Evolutionary conservation across 2,113 vertebrate genomes (phyloP).

Genomic region (Takifugu flavidus): DNA sequence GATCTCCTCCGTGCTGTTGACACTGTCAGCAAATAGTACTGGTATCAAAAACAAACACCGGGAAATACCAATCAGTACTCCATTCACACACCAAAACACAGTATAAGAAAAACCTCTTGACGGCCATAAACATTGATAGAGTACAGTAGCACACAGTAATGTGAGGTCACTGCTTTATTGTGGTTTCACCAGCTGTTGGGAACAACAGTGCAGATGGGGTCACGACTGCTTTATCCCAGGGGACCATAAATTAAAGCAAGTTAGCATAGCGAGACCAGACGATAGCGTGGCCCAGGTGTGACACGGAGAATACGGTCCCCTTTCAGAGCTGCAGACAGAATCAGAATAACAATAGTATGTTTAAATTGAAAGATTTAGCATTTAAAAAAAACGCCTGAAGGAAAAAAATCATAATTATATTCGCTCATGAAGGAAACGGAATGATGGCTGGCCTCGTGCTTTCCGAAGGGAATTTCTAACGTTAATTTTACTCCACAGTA

Average conservation of each 20-base stretch:
- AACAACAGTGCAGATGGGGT: conserved; percentile 52
- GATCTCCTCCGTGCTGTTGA: conserved; percentile 45
- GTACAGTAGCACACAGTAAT: conserved; percentile 16
- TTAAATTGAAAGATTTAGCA: too few species aligned
- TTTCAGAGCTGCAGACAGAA: neutral
- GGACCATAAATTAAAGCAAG: conserved; percentile 51
- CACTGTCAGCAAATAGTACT: conserved; percentile 24
- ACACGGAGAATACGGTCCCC: conserved; percentile 14
- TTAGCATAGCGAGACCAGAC: conserved; percentile 34
- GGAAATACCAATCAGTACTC: conserved; percentile 33
- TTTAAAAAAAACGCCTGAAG: too few species aligned
- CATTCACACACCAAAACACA: neutral
- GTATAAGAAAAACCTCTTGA: neutral
- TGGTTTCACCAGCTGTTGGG: conserved; percentile 51
- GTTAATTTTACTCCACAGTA: too few species aligned
- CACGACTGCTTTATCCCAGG: conserved; percentile 46
- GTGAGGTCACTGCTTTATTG: conserved; percentile 22
- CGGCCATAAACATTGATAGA: conserved; percentile 1
- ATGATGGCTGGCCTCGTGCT: neutral
- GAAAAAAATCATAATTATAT: too few species aligned
- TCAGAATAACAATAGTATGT: too few species aligned
- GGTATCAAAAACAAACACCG: conserved; percentile 11
- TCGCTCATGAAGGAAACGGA: neutral
- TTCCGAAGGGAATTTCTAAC: neutral
- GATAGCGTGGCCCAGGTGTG: conserved; percentile 36